Percentiles rank a stretch among this genome's conserved stretches.
phyloP scores from a whole-genome alignment of 2,113 vertebrate genomes.

The Circaetus gallicus region DNA sequence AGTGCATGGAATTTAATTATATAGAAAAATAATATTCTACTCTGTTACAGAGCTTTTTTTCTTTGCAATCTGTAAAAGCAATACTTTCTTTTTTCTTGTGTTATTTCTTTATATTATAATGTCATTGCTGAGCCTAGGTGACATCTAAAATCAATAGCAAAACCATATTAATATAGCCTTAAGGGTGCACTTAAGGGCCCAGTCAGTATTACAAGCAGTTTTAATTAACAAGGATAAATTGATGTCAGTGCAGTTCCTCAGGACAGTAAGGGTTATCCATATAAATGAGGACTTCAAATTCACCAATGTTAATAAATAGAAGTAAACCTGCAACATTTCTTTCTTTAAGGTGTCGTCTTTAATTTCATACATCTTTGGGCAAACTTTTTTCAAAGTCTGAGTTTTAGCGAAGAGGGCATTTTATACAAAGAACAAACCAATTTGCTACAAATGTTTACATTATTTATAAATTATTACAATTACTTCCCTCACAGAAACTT shows the following conservation, averaged over 20 bases:
- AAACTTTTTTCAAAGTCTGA: not conserved
- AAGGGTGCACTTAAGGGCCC: not conserved
- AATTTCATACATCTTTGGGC: not conserved
- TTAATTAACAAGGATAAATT: not conserved
- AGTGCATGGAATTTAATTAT: not conserved
- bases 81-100: not conserved
- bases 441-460: not conserved
- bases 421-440: not conserved
- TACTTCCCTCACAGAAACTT: not conserved
- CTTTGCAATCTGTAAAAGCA: not conserved
- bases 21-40: not conserved
- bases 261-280: not conserved
- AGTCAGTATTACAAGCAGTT: not conserved
- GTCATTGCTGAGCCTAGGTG: not conserved
- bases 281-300: not conserved
- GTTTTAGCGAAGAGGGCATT: not conserved
- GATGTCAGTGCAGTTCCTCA: not conserved
- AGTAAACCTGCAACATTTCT: not conserved
- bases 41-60: not conserved
- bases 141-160: not conserved
- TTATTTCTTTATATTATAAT: not conserved
- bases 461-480: not conserved
- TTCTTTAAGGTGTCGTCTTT: not conserved
- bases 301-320: not conserved
- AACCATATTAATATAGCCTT: not conserved